Evolutionary conservation across 2,888 invertebrate genomes (phyloP), one percentile per base, ranked within the genome.

Genomic region (Melieria omissa): DNA sequence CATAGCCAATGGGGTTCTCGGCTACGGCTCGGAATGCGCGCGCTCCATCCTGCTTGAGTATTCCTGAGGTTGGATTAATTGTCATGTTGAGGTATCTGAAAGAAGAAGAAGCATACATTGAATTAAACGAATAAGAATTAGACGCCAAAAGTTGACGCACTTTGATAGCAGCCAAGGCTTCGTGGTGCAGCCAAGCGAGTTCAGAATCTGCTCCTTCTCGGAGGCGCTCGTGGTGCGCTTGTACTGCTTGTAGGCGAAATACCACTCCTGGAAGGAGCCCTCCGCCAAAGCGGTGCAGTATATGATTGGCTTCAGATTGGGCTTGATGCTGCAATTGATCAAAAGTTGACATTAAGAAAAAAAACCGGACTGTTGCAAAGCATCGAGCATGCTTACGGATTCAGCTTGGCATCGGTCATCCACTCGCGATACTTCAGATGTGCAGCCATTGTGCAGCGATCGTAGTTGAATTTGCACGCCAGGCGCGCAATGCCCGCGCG

Each of bases 231-330:
- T 85, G 4, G 86, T 85, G 42, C 82, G 82, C 47, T 82, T 84
- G 74, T 86, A 88, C 64, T 84, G 84, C 16, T 89, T 85, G 82
- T 90, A 91, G 29, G 90, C 90, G 80, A 91, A 92, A 72, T 92
- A 88, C 93, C 93, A 93, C 83, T 92, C 93, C 8, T 87, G 87
- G 75, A 89, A 88, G 0, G 89, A 89, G 0, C 92, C 93, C 77
- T 90, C 88, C 49, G 89, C 87, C 52, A 93, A 87, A 0, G 91
- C 91, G 4, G 90, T 90, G 79, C 93, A 93, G 81, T 92, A 92
- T 49, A 92, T 90, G 7, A 89, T 88, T 4, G 88, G 85, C 74
- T 91, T 90, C 44, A 92, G 82, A 82, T 92, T 91, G 9, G 91
- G 90, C 54, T 90, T 88, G 69, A 93, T 89, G 63, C 91, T 91